Evolutionary conservation across 1,140 invertebrate species (phyloP).

Genomic region (Hypsibius dujardini): DNA sequence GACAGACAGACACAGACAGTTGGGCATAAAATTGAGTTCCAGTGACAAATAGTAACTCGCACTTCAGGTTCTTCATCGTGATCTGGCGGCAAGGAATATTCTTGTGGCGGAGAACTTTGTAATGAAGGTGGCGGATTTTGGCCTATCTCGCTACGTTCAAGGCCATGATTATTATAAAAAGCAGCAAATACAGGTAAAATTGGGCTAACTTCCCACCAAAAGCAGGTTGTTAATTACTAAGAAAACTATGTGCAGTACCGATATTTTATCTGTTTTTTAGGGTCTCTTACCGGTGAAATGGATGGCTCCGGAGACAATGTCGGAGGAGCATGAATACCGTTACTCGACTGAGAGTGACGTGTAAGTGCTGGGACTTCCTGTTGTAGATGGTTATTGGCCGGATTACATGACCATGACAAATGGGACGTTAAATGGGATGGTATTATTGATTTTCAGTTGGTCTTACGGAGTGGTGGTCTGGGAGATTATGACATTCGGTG

Average conservation of each 20-base stretch:
- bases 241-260: no score
- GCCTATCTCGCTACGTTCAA: slow-evolving; percentile 82
- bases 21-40: no score
- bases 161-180: slow-evolving; percentile 91
- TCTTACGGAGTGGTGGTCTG: slow-evolving; percentile 39
- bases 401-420: no score
- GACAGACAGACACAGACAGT: no score
- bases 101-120: slow-evolving; percentile 72
- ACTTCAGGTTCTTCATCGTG: slow-evolving; percentile 72
- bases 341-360: slow-evolving; percentile 92
- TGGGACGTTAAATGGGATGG: no score
- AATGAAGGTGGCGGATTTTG: slow-evolving; percentile 91
- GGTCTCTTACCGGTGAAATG: slow-evolving; percentile 87
- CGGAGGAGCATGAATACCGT: slow-evolving; percentile 75
- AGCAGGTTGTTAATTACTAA: no score
- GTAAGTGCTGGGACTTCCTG: no score
- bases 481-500: slow-evolving; percentile 42
- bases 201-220: no score
- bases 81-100: slow-evolving; percentile 90
- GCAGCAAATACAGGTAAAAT: no score
- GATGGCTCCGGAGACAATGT: slow-evolving; percentile 99
- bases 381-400: no score
- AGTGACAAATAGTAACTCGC: no score
- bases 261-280: slow-evolving; percentile 27
- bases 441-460: slow-evolving; percentile 32